phyloP scores from a whole-genome alignment of 2,797 vertebrate genomes.

The Cuculus canorus region DNA sequence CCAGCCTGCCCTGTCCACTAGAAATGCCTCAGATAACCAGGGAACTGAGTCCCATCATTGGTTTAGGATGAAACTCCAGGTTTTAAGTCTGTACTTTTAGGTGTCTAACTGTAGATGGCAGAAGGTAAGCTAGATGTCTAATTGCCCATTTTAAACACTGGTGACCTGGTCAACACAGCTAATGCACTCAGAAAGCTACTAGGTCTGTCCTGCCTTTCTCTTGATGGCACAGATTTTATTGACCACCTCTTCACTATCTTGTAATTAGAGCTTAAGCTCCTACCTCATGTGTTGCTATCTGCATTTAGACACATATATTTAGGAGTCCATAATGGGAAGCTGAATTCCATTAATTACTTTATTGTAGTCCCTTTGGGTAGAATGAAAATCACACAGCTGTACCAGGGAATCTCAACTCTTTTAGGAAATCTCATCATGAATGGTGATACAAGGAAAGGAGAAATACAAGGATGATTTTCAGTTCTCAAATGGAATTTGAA shows the following conservation, averaged over 20 bases:
- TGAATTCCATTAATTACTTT: not conserved
- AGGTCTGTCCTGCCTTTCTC: not conserved
- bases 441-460: not conserved
- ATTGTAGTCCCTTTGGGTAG: not conserved
- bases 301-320: not conserved
- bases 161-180: not conserved
- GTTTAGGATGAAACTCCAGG: not conserved
- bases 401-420: not conserved
- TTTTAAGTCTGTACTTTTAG: not conserved
- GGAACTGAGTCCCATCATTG: not conserved
- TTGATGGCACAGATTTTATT: not conserved
- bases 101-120: not conserved
- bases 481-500: not conserved
- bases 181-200: not conserved
- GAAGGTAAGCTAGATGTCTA: not conserved
- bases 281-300: not conserved
- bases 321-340: not conserved
- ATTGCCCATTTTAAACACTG: not conserved
- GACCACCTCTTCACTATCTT: not conserved
- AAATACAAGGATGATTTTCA: not conserved
- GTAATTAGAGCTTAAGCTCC: not conserved
- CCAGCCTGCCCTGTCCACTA: not conserved
- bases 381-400: not conserved
- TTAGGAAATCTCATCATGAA: not conserved
- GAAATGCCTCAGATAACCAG: not conserved